Evolutionary conservation across 2,888 invertebrate genomes (phyloP).

Genomic region (Cloeon dipterum): DNA sequence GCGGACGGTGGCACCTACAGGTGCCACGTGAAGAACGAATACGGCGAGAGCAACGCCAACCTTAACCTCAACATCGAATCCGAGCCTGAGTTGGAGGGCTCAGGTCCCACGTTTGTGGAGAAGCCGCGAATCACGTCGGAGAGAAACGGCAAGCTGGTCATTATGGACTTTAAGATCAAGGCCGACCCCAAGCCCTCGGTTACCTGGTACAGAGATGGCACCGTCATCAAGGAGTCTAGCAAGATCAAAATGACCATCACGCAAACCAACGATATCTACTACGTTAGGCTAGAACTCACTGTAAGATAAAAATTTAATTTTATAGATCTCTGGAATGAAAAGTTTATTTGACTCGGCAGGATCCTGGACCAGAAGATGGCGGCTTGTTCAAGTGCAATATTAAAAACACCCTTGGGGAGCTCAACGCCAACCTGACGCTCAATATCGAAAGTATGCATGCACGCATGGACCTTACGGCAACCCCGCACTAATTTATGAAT

Average conservation of each 20-base stretch:
- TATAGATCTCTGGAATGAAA: neutral
- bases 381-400: constrained; percentile 96
- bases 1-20: constrained; percentile 73
- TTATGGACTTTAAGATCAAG: constrained; percentile 68
- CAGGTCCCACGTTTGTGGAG: constrained; percentile 83
- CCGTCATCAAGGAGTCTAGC: constrained; percentile 53
- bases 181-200: constrained; percentile 65
- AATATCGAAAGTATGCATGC: constrained; percentile 81
- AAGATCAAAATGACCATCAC: constrained; percentile 56
- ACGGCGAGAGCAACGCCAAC: constrained; percentile 91
- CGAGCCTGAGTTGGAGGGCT: constrained; percentile 78
- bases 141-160: constrained; percentile 52
- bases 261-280: constrained; percentile 55
- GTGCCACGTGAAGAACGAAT: constrained; percentile 87
- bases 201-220: constrained; percentile 61
- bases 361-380: constrained; percentile 86
- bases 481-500: constrained; percentile 2
- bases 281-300: constrained; percentile 63
- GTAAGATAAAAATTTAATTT: constrained; percentile 11
- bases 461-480: neutral
- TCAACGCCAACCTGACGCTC: constrained; percentile 88
- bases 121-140: constrained; percentile 74
- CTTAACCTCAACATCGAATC: constrained; percentile 93
- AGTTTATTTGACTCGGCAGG: constrained; percentile 24
- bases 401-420: constrained; percentile 86